These are phyloP conservation scores for Acromyrmex charruanus DNA, from an alignment of 1,140 invertebrate species.

Conservation along the genomic window DNA sequence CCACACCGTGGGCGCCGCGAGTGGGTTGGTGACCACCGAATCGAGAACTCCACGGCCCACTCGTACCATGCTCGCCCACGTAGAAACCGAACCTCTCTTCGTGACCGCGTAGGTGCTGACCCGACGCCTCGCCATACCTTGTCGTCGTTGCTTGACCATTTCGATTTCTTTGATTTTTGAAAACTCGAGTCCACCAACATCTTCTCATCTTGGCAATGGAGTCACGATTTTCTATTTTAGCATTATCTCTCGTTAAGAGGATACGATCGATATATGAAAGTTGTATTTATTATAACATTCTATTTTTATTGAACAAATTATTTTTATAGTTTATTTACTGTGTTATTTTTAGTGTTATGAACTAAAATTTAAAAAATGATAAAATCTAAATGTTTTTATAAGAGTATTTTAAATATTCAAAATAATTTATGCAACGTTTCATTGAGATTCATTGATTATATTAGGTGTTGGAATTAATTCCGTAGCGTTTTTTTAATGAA, in stretches of 20 bases:
- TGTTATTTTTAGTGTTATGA: too few relatives aligned
- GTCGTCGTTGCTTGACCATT: slow-evolving; percentile 6
- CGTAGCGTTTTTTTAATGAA: too few relatives aligned
- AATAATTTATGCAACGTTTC: too few relatives aligned
- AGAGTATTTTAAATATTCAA: too few relatives aligned
- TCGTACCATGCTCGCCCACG: slow-evolving; percentile 68
- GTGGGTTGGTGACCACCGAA: slow-evolving; percentile 75
- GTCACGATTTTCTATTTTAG: not conserved
- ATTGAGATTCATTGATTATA: too few relatives aligned
- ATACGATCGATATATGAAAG: too few relatives aligned
- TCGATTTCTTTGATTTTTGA: slow-evolving; percentile 8
- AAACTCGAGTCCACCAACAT: not conserved
- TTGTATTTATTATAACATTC: too few relatives aligned
- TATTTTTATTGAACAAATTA: too few relatives aligned
- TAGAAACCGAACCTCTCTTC: slow-evolving; percentile 64
- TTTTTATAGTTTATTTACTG: too few relatives aligned
- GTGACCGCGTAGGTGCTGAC: slow-evolving; percentile 68
- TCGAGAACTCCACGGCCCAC: slow-evolving; percentile 71
- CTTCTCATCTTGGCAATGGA: not conserved
- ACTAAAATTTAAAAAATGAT: too few relatives aligned
- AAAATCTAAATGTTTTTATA: too few relatives aligned
- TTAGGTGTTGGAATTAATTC: too few relatives aligned
- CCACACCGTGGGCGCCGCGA: slow-evolving; percentile 71
- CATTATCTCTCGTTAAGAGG: not conserved
- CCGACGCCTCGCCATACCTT: slow-evolving; percentile 5